Percentiles rank a stretch among this genome's conserved stretches.
phyloP scores from a whole-genome alignment of 2,888 invertebrate species.

The Mantis religiosa region DNA sequence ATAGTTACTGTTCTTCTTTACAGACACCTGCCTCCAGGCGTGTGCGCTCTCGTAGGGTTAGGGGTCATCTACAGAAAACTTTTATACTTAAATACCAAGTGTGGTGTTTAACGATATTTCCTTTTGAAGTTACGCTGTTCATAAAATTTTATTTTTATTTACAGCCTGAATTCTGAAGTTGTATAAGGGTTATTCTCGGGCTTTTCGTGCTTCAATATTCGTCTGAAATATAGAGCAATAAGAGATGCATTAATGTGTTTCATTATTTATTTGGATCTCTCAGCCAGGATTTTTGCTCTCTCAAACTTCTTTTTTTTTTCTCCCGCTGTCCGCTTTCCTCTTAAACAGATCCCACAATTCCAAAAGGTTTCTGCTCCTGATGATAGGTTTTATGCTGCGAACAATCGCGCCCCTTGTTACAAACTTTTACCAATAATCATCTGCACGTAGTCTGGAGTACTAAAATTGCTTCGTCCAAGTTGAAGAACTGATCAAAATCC shows the following conservation, averaged over 20 bases:
- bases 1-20: no score
- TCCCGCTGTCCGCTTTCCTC: neutral
- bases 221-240: neutral
- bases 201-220: neutral
- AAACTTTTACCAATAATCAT: neutral
- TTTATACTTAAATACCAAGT: no score
- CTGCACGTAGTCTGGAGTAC: neutral
- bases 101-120: no score
- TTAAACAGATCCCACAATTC: neutral
- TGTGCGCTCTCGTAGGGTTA: no score
- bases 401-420: neutral
- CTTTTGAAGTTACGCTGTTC: no score
- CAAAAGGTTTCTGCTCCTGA: neutral
- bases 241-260: neutral
- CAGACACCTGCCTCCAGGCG: no score
- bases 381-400: neutral
- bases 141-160: no score
- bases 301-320: neutral
- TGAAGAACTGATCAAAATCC: neutral
- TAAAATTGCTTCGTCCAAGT: neutral
- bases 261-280: neutral
- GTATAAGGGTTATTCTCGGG: no score
- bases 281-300: neutral
- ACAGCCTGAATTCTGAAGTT: no score
- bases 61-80: no score